Evolutionary conservation across 2,113 vertebrate species (phyloP).

Genomic region (Muntiacus reevesi): DNA sequence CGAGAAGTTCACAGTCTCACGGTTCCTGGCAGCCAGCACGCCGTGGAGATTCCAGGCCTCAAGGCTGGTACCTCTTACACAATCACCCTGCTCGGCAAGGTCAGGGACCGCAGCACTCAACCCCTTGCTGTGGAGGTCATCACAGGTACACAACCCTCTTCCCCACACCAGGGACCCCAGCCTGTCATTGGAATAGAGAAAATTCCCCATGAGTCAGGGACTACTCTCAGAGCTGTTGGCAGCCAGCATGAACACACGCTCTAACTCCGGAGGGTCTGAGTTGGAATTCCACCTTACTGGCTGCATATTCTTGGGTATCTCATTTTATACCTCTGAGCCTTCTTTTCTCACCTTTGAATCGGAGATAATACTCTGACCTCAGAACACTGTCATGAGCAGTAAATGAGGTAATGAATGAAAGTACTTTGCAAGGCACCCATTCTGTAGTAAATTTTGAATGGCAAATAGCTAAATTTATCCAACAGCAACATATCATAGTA

Average conservation of each 20-base stretch:
- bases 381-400: not conserved
- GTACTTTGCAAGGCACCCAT: not conserved
- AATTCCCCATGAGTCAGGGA: not conserved
- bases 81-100: conserved; percentile 83
- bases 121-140: conserved; percentile 72
- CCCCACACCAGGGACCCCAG: not conserved
- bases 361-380: not conserved
- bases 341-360: not conserved
- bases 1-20: conserved; percentile 80
- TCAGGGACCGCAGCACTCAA: conserved; percentile 79
- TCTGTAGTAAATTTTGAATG: not conserved
- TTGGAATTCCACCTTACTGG: not conserved
- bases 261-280: not conserved
- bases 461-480: not conserved
- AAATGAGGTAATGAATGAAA: not conserved
- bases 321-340: not conserved
- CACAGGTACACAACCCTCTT: conserved; percentile 74
- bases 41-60: conserved; percentile 82
- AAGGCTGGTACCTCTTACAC: conserved; percentile 86
- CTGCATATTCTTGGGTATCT: not conserved
- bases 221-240: not conserved
- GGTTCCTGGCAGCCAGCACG: conserved; percentile 77
- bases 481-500: not conserved
- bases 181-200: not conserved
- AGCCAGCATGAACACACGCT: not conserved